Base-by-base conservation (phyloP, 2,797 vertebrate species). In the Bucorvus abyssinicus region DNA sequence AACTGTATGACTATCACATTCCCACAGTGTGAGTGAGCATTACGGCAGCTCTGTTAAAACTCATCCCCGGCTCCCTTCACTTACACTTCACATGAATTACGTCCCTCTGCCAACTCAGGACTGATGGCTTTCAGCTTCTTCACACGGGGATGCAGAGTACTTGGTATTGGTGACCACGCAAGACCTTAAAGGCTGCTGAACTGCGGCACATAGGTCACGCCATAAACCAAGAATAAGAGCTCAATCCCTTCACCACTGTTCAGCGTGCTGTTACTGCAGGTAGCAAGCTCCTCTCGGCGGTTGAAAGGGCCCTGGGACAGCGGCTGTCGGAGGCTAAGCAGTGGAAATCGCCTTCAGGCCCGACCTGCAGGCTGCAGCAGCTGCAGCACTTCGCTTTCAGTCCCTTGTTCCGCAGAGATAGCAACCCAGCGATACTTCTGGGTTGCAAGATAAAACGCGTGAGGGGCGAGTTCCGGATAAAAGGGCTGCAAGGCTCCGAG, bases 291-390 rank as follows among this genome's bases (percentile, higher is more conserved):
- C 40, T 6, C 20, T 20, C 7, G 12, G 45, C 27, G 19, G 4
- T 6, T 34, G 42, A 30, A 30, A 27, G 30, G 9, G 52, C 34
- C 8, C 7, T 2, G 34, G 26, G 6, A 26, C 27, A 6, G 14
- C 0, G 56, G n/a, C 44, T 32, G 47, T 1, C 0, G 3, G 18
- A 17, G 30, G 45, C 19, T 4, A 44, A 47, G 53, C 50, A 7
- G 30, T 7, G 19, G 71, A 19, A 76, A 69, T 21, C 10, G 73
- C 53, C 30, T n/a, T 49, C 45, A 30, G 45, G 56, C 34, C 78
- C 65, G 45, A 32, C 49, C 59, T 78, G 30, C 3, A 2, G 27
- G 8, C 2, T n/a, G 44, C n/a, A 32, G 42, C 65, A 27, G 53
- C 57, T 44, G 57, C 49, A 29, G 34, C 67, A 4, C 56, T 57